Conservation (phyloP, 1,140 invertebrate genomes). For the Ptiloglossa arizonensis region DNA sequence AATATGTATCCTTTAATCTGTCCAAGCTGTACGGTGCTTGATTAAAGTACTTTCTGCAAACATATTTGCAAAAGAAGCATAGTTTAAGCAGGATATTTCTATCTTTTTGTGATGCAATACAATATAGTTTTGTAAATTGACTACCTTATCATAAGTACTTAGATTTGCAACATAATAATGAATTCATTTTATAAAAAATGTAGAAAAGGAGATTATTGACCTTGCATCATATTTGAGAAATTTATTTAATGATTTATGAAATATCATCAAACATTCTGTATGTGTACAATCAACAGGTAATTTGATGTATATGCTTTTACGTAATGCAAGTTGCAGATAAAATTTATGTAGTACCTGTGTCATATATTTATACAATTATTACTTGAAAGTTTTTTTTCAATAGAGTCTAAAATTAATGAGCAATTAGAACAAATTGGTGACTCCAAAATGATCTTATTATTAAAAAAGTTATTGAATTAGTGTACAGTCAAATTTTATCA, state of each 20-base stretch:
- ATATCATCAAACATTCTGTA: slow-evolving; percentile 24
- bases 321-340: slow-evolving; percentile 2
- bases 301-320: neutral
- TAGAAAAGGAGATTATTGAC: neutral
- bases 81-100: slow-evolving; percentile 39
- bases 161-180: neutral
- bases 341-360: slow-evolving; percentile 2
- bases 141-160: slow-evolving; percentile 23
- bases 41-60: slow-evolving; percentile 24
- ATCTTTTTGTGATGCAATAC: slow-evolving; percentile 29
- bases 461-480: slow-evolving; percentile 13
- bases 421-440: neutral
- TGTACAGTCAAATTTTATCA: slow-evolving; percentile 19
- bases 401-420: slow-evolving; percentile 12
- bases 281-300: neutral
- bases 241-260: slow-evolving; percentile 38
- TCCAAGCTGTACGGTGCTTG: slow-evolving; percentile 45
- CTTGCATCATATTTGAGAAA: slow-evolving; percentile 1
- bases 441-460: neutral
- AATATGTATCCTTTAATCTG: slow-evolving; percentile 35
- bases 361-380: slow-evolving; percentile 30
- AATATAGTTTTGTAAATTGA: slow-evolving; percentile 36
- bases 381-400: slow-evolving; percentile 20
- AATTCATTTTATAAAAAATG: slow-evolving; percentile 1
- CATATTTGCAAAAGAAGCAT: slow-evolving; percentile 8